A percentile compares a stretch with the other conserved stretches of the same genome.
These are phyloP conservation scores for Buphagus erythrorhynchus DNA, from an alignment of 2,797 vertebrate genomes.

Conservation along the genomic window DNA sequence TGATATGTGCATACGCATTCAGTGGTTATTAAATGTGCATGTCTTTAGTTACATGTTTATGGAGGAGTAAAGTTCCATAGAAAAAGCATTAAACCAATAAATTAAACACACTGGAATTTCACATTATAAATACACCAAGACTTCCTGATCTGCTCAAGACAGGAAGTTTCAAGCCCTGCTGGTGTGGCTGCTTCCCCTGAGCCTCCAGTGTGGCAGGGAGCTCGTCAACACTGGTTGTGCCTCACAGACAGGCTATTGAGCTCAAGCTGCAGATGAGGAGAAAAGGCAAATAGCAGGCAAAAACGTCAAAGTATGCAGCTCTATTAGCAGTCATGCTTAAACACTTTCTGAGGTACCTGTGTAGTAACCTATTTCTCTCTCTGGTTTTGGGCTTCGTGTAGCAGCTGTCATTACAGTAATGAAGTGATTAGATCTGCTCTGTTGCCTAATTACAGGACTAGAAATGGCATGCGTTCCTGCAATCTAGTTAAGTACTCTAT, in stretches of 20 bases:
- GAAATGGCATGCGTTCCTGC: slow-evolving; percentile 23
- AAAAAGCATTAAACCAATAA: not conserved
- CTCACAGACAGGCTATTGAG: not conserved
- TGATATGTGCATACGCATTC: fast-evolving
- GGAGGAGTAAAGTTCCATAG: not conserved
- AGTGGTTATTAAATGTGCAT: not conserved
- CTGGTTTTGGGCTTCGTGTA: not conserved
- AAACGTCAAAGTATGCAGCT: not conserved
- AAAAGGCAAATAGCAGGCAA: not conserved
- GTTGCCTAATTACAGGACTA: slow-evolving; percentile 53
- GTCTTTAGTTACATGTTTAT: not conserved
- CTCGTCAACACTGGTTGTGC: not conserved
- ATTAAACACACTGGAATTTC: not conserved
- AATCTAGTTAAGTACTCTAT: slow-evolving; percentile 25
- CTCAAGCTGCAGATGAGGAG: not conserved
- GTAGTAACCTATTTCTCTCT: not conserved
- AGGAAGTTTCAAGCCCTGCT: not conserved
- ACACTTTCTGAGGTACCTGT: not conserved
- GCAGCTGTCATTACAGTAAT: slow-evolving; percentile 37
- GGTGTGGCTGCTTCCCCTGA: not conserved
- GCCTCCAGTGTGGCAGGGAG: not conserved
- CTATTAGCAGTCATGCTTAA: not conserved
- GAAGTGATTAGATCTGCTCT: slow-evolving; percentile 59
- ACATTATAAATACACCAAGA: not conserved
- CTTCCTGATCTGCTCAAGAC: not conserved